Conservation (phyloP, 2,797 vertebrate genomes). For the Darevskia nairensis region DNA sequence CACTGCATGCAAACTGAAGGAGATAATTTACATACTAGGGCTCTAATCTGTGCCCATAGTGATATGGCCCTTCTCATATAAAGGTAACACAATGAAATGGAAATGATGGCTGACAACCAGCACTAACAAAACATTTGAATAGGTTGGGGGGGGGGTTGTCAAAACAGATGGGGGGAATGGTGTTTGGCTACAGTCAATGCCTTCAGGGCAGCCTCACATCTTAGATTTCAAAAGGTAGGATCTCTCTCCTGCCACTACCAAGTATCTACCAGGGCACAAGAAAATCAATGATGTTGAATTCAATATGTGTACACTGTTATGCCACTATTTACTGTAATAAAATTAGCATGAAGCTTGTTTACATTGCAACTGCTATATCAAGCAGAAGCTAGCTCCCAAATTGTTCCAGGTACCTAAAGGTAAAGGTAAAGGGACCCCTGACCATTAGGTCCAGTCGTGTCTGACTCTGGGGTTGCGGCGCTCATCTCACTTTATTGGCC, state of each 20-base stretch:
- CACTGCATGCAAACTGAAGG: accelerated
- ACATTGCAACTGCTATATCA: background rate
- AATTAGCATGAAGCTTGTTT: background rate
- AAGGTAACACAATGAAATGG: background rate
- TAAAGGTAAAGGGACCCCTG: too few relatives aligned
- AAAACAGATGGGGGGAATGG: background rate
- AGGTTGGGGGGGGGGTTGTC: conserved; percentile 13
- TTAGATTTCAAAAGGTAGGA: background rate
- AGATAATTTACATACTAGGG: background rate
- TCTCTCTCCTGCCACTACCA: background rate
- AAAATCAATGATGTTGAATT: background rate
- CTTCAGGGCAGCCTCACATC: background rate
- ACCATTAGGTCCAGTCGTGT: too few relatives aligned
- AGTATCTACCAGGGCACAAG: background rate
- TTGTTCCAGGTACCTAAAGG: background rate
- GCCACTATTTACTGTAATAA: background rate
- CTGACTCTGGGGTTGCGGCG: too few relatives aligned
- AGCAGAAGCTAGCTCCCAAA: background rate
- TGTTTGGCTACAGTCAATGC: background rate
- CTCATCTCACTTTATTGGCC: too few relatives aligned
- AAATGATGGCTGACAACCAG: background rate
- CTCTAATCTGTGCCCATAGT: background rate
- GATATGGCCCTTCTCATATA: accelerated
- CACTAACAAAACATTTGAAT: background rate
- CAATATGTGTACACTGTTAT: background rate